Evolutionary conservation across 2,888 invertebrate genomes (phyloP).

Genomic region (Ferdinandea cuprea): DNA sequence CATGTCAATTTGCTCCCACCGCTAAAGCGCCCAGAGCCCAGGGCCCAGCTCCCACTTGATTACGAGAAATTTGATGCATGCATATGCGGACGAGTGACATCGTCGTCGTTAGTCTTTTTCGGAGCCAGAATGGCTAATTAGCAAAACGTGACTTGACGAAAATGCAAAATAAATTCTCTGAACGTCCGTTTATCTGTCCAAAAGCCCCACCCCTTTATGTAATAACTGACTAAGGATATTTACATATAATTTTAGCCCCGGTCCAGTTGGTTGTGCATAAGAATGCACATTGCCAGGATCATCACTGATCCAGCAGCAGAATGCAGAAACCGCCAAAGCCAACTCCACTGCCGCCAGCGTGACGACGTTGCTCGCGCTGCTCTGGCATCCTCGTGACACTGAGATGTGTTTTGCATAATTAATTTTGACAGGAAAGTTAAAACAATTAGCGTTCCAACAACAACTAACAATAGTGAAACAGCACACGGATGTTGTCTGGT

Average conservation of each 20-base stretch:
- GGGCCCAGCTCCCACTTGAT: slow-evolving; percentile 22
- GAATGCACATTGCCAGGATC: slow-evolving; percentile 47
- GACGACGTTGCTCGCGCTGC: slow-evolving; percentile 23
- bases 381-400: slow-evolving; percentile 45
- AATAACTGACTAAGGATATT: slow-evolving; percentile 36
- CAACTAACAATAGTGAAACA: slow-evolving; percentile 27
- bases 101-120: slow-evolving; percentile 45
- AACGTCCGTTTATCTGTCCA: slow-evolving; percentile 62
- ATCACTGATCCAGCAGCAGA: slow-evolving; percentile 2
- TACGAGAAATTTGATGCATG: slow-evolving; percentile 13
- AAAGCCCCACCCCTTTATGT: slow-evolving; percentile 30
- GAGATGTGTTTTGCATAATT: slow-evolving; percentile 71
- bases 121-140: slow-evolving; percentile 56
- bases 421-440: slow-evolving; percentile 57
- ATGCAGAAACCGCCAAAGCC: too few species aligned
- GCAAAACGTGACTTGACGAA: slow-evolving; percentile 65
- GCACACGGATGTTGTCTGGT: slow-evolving; percentile 27
- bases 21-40: not conserved
- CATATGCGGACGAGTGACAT: slow-evolving; percentile 13
- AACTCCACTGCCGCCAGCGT: not conserved
- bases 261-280: slow-evolving; percentile 12
- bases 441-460: slow-evolving; percentile 68
- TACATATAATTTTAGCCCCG: slow-evolving; percentile 42
- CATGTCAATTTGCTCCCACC: slow-evolving; percentile 43
- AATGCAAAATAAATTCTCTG: slow-evolving; percentile 57